phyloP scores from a whole-genome alignment of 2,113 vertebrate species.

The Urocynchramus pylzowi region DNA sequence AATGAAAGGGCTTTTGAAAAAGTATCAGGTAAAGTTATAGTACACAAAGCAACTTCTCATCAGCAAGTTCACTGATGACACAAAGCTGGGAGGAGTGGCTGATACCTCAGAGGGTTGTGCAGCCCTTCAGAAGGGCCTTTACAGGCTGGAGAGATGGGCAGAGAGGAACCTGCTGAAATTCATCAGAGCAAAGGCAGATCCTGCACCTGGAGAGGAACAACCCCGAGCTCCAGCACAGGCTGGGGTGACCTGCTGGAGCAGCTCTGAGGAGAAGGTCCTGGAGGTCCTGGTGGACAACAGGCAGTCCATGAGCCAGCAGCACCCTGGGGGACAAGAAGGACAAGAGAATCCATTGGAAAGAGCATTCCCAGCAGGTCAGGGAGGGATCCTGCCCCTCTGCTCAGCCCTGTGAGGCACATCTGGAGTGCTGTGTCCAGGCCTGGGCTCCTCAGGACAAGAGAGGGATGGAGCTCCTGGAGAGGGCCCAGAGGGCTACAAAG shows the following conservation, averaged over 20 bases:
- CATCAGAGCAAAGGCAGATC: neutral
- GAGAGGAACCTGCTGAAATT: neutral
- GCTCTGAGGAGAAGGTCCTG: neutral
- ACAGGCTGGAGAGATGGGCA: neutral
- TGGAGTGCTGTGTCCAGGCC: neutral
- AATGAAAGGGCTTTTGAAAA: neutral
- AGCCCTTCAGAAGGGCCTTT: neutral
- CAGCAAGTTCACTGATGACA: neutral
- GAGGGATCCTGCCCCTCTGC: neutral
- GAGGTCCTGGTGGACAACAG: neutral
- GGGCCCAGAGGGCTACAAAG: accelerated
- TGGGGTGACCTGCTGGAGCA: neutral
- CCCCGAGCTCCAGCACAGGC: neutral
- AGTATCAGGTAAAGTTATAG: neutral
- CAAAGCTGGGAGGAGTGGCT: neutral
- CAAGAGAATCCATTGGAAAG: neutral
- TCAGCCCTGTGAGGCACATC: neutral
- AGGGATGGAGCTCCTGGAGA: neutral
- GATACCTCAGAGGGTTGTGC: neutral
- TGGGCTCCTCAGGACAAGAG: neutral
- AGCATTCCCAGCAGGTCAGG: neutral
- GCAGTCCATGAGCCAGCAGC: neutral
- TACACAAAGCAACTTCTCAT: neutral
- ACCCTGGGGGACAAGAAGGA: neutral
- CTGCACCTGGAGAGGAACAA: neutral